phyloP scores from a whole-genome alignment of 2,888 invertebrate species.

The Troides aeacus region DNA sequence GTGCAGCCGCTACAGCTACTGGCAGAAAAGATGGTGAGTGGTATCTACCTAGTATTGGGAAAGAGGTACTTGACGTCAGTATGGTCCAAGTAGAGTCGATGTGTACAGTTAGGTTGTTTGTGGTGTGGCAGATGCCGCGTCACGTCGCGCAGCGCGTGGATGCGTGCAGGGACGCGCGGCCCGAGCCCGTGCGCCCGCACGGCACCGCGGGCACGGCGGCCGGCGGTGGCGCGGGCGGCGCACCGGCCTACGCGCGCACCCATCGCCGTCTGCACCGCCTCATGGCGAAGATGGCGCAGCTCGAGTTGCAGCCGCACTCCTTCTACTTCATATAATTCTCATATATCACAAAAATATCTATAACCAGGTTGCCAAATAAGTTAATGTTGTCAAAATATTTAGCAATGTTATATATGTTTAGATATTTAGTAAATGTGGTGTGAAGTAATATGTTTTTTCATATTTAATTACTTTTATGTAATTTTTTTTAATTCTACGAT shows the following conservation, averaged over 20 bases:
- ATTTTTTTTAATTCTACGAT: too few relatives aligned
- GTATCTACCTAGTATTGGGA: too few relatives aligned
- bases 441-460: not conserved
- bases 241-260: slow-evolving; percentile 83
- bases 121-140: slow-evolving; percentile 86
- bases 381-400: not conserved
- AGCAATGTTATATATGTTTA: not conserved
- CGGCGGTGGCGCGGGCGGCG: slow-evolving; percentile 80
- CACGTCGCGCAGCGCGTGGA: slow-evolving; percentile 93
- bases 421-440: not conserved
- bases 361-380: not conserved
- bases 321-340: slow-evolving; percentile 63
- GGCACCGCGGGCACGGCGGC: slow-evolving; percentile 39
- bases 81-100: too few relatives aligned
- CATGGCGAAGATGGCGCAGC: slow-evolving; percentile 98
- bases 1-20: not conserved
- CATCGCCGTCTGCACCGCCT: slow-evolving; percentile 93
- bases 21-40: not conserved
- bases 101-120: too few relatives aligned
- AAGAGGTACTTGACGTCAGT: too few relatives aligned
- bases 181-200: slow-evolving; percentile 82
- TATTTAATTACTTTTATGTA: too few relatives aligned
- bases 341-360: too few relatives aligned
- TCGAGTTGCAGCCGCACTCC: slow-evolving; percentile 83
- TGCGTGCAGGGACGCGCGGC: slow-evolving; percentile 82